phyloP scores from a whole-genome alignment of 1,140 invertebrate genomes.

The Zaprionus ornatus region DNA sequence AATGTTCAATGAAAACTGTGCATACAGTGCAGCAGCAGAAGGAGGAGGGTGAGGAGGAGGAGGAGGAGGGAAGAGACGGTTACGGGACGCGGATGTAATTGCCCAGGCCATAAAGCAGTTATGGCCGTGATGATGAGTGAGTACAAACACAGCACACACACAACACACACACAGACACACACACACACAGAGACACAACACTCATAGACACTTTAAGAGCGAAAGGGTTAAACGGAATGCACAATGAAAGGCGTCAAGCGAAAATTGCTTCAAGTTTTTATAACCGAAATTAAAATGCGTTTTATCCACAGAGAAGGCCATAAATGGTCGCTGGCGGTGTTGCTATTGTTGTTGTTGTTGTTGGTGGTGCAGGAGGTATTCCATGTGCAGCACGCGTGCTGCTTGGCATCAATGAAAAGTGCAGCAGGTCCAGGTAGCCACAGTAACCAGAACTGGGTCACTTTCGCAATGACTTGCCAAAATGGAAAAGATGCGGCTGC shows the following conservation, averaged over 20 bases:
- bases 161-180: slow-evolving; percentile 12
- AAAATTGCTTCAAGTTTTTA: slow-evolving; percentile 63
- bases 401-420: slow-evolving; percentile 66
- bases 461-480: slow-evolving; percentile 80
- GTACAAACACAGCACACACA: slow-evolving; percentile 39
- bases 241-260: slow-evolving; percentile 72
- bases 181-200: not conserved
- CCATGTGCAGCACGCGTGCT: slow-evolving; percentile 62
- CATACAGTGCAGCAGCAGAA: not conserved
- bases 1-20: slow-evolving; percentile 67
- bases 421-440: slow-evolving; percentile 50
- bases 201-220: slow-evolving; percentile 43
- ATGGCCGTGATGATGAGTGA: slow-evolving; percentile 63
- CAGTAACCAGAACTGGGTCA: slow-evolving; percentile 68
- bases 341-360: not conserved
- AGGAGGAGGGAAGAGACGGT: not conserved
- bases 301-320: slow-evolving; percentile 64
- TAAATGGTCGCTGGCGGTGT: slow-evolving; percentile 48
- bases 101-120: slow-evolving; percentile 50
- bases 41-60: not conserved
- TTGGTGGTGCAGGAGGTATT: slow-evolving; percentile 60
- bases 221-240: slow-evolving; percentile 74
- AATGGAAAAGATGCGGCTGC: slow-evolving; percentile 56
- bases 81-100: slow-evolving; percentile 24
- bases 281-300: slow-evolving; percentile 74